These are phyloP conservation scores for Synergus laeviventris DNA, from an alignment of 2,888 invertebrate genomes.

Conservation along the genomic window DNA sequence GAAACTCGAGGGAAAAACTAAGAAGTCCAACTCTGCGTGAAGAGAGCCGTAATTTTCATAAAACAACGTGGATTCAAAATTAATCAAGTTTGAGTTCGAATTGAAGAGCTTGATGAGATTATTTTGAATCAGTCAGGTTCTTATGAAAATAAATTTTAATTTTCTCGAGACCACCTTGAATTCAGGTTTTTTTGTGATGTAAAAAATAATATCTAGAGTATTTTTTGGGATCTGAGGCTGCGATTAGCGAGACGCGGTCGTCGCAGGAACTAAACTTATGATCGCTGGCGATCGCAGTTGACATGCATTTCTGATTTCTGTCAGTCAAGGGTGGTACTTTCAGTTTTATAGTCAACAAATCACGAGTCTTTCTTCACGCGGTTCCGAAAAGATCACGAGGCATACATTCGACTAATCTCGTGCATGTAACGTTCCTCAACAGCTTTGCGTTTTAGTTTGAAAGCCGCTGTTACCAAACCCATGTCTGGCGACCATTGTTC, in stretches of 20 bases:
- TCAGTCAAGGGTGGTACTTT: constrained; percentile 30
- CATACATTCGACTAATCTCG: constrained; percentile 96
- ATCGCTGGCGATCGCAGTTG: constrained; percentile 13
- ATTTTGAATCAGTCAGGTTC: not conserved
- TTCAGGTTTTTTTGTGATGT: not conserved
- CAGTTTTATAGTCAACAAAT: constrained; percentile 23
- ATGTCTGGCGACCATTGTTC: constrained; percentile 99
- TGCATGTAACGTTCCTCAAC: constrained; percentile 95
- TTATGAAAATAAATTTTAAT: not conserved
- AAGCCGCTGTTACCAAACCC: constrained; percentile 98
- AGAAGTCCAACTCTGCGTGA: constrained; percentile 6
- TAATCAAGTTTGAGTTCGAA: not conserved
- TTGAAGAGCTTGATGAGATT: no score
- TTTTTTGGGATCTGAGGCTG: constrained; percentile 16
- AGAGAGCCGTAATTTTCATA: not conserved
- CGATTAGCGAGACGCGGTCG: not conserved
- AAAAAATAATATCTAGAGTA: constrained; percentile 17
- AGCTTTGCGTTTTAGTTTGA: constrained; percentile 97
- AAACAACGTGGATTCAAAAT: not conserved
- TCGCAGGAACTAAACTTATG: not conserved
- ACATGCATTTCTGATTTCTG: not conserved
- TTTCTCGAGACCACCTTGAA: not conserved
- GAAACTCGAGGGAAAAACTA: constrained; percentile 1
- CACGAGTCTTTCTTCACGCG: constrained; percentile 50
- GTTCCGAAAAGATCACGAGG: constrained; percentile 82